Percentiles rank a stretch among this genome's conserved stretches.
Evolutionary conservation across 2,113 vertebrate genomes (phyloP).

Genomic region (Ranitomeya variabilis): DNA sequence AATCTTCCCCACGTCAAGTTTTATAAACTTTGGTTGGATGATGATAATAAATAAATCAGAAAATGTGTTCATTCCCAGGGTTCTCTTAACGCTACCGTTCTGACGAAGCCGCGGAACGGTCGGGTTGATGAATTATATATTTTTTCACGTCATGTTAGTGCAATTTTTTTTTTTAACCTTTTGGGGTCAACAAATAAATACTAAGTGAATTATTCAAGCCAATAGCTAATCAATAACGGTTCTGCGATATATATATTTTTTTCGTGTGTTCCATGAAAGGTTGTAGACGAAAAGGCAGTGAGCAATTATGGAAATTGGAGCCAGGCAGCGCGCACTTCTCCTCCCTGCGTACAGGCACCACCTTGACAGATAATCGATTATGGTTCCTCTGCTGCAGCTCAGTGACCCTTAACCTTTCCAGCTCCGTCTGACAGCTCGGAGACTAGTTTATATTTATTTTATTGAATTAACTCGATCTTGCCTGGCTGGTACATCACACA

Average conservation of each 20-base stretch:
- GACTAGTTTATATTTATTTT: conserved; percentile 90
- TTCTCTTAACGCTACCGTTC: conserved; percentile 68
- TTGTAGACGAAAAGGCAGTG: conserved; percentile 83
- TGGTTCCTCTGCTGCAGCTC: conserved; percentile 85
- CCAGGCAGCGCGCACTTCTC: conserved; percentile 88
- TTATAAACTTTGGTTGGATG: background rate
- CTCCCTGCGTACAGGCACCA: conserved; percentile 86
- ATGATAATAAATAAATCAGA: conserved; percentile 45
- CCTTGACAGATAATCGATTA: conserved; percentile 99
- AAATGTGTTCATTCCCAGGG: background rate
- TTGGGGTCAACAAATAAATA: conserved; percentile 88
- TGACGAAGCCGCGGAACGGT: conserved; percentile 77
- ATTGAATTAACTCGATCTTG: conserved; percentile 86
- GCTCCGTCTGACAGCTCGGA: conserved; percentile 91
- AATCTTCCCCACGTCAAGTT: conserved; percentile 52
- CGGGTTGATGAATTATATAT: conserved; percentile 83
- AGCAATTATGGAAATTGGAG: conserved; percentile 93
- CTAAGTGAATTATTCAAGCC: conserved; percentile 87
- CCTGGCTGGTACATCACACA: conserved; percentile 58
- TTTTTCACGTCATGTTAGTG: conserved; percentile 75
- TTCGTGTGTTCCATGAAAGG: conserved; percentile 84
- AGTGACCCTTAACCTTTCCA: conserved; percentile 85
- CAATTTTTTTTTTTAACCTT: conserved; percentile 82
- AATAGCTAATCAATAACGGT: conserved; percentile 83
- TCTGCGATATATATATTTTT: conserved; percentile 83